phyloP scores from a whole-genome alignment of 2,797 vertebrate genomes.

The Steatocranus sp. region DNA sequence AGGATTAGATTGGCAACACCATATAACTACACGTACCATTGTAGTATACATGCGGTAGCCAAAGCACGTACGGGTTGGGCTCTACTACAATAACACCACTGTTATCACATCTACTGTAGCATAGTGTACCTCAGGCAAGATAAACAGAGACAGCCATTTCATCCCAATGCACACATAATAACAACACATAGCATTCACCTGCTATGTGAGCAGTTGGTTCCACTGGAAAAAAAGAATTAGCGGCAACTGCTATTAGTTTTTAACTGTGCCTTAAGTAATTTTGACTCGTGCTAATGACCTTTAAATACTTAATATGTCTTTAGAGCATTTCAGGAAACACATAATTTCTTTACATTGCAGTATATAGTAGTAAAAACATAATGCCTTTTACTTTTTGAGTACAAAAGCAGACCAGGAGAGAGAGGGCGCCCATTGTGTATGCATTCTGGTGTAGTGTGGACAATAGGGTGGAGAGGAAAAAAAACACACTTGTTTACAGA shows the following conservation, averaged over 20 bases:
- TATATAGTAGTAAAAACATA: slow-evolving; percentile 3
- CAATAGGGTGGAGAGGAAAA: slow-evolving; percentile 72
- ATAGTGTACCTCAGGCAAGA: slow-evolving; percentile 43
- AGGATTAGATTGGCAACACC: slow-evolving; percentile 1
- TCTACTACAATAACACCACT: slow-evolving; percentile 45
- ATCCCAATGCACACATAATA: slow-evolving; percentile 53
- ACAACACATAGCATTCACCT: slow-evolving; percentile 44
- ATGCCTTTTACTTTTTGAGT: slow-evolving; percentile 40
- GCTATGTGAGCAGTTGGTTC: slow-evolving; percentile 24
- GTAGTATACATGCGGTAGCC: slow-evolving; percentile 1
- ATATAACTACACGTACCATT: neutral
- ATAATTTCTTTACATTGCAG: neutral
- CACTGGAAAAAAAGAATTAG: slow-evolving; percentile 7
- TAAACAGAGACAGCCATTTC: slow-evolving; percentile 52
- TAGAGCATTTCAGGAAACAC: neutral
- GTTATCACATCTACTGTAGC: slow-evolving; percentile 48
- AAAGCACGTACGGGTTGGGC: slow-evolving; percentile 19
- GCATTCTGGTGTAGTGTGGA: slow-evolving; percentile 70
- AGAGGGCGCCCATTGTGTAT: slow-evolving; percentile 65
- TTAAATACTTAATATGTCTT: neutral
- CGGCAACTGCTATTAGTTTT: slow-evolving; percentile 5
- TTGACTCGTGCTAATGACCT: neutral
- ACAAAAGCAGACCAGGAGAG: slow-evolving; percentile 52
- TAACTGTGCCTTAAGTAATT: neutral
- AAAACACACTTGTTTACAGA: slow-evolving; percentile 79